These are phyloP conservation scores for Epizoanthus illoricatus DNA, from an alignment of 92 coral and sea anemone genomes.

Conservation along the genomic window DNA sequence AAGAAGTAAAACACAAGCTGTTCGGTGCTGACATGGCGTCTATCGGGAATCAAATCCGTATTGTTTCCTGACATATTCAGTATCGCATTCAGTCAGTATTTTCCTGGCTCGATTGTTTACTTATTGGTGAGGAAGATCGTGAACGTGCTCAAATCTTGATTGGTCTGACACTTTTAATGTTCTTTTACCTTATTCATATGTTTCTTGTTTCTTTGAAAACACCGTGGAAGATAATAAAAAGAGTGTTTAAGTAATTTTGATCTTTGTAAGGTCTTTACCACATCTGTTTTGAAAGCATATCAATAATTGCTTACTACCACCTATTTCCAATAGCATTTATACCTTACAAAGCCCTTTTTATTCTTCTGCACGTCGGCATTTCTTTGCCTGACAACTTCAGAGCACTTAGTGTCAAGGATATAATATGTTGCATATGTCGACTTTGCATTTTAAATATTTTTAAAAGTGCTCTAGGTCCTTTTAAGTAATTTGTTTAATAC, in stretches of 20 bases:
- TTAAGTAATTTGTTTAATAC: slow-evolving; percentile 27
- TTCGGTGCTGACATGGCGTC: not conserved
- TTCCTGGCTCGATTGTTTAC: not conserved
- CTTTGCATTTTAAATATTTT: slow-evolving; percentile 26
- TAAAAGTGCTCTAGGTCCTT: not conserved
- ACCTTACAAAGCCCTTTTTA: not conserved
- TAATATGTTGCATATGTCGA: not conserved
- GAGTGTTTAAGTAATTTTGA: not conserved
- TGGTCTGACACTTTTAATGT: not conserved
- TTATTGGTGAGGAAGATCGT: not conserved
- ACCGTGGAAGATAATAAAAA: not conserved
- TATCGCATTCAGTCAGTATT: not conserved
- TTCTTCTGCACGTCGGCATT: not conserved
- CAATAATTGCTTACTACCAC: not conserved
- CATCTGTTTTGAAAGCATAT: not conserved
- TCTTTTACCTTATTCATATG: not conserved
- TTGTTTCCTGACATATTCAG: not conserved
- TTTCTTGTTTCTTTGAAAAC: not conserved
- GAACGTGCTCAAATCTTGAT: not conserved
- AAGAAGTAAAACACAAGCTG: slow-evolving; percentile 37
- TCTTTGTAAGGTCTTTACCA: not conserved
- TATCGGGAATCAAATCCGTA: not conserved
- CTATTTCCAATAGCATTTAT: not conserved
- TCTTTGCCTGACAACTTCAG: not conserved
- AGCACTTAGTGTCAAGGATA: slow-evolving; percentile 5